Percentiles rank a stretch among this genome's conserved stretches.
Conservation (phyloP, 2,888 invertebrate genomes). For the Ichneumoninae sp. region DNA sequence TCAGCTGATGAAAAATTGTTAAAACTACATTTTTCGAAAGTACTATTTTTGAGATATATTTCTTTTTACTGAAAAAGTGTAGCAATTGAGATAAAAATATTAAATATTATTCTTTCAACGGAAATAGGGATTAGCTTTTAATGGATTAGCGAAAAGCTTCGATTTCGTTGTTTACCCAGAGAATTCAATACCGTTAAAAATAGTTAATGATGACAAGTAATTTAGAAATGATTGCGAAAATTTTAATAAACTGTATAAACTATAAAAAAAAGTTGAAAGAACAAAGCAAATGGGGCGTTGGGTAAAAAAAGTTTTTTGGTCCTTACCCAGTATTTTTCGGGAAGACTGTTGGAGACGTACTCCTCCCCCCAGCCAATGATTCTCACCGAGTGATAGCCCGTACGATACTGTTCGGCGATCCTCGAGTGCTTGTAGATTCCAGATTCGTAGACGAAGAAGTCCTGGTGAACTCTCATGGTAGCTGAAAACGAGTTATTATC, state of each 20-base stretch:
- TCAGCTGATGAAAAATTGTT: neutral
- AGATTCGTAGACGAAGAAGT: constrained; percentile 95
- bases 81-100: too few species aligned
- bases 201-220: neutral
- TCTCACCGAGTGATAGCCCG: constrained; percentile 95
- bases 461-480: constrained; percentile 94
- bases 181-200: too few species aligned
- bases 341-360: constrained; percentile 84
- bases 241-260: neutral
- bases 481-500: constrained; percentile 85
- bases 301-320: neutral
- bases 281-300: neutral
- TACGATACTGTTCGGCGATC: constrained; percentile 84
- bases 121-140: neutral
- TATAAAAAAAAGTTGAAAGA: neutral
- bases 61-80: neutral
- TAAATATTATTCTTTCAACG: too few species aligned
- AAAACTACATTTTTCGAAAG: neutral
- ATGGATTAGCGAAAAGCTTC: neutral
- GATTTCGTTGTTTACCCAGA: neutral
- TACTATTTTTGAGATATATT: neutral
- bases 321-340: constrained; percentile 94
- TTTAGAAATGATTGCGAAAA: neutral
- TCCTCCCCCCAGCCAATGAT: constrained; percentile 97
- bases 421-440: constrained; percentile 92